Percentiles rank a stretch among this genome's conserved stretches.
phyloP scores from a whole-genome alignment of 2,113 vertebrate genomes.

The Sinocyclocheilus grahami region DNA sequence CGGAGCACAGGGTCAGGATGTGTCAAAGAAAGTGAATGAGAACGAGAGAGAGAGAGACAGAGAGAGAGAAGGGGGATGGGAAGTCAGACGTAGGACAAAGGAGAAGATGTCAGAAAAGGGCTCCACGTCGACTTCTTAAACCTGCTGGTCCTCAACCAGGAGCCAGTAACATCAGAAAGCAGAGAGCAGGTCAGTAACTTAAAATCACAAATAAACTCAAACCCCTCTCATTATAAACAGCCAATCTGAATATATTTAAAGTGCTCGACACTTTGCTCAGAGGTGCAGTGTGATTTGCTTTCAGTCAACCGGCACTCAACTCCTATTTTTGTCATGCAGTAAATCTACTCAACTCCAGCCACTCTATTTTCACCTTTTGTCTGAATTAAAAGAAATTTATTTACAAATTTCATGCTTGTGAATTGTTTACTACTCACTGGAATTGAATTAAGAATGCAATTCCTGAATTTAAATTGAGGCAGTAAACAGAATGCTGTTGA shows the following conservation, averaged over 20 bases:
- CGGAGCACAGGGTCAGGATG: slow-evolving; percentile 59
- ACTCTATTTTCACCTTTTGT: background rate
- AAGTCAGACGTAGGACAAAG: slow-evolving; percentile 24
- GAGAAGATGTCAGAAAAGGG: background rate
- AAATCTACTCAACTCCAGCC: slow-evolving; percentile 7
- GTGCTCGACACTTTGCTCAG: background rate
- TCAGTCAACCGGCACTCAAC: background rate
- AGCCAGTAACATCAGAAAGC: background rate
- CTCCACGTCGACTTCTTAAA: background rate
- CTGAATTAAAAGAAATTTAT: background rate
- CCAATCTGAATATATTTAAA: background rate
- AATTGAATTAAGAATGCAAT: background rate
- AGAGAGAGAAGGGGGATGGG: slow-evolving; percentile 40
- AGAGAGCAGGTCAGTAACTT: background rate
- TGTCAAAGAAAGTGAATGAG: slow-evolving; percentile 42
- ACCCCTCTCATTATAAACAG: background rate
- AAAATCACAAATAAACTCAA: background rate
- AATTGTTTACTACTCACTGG: background rate
- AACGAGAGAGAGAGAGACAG: slow-evolving; percentile 35
- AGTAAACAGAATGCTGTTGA: background rate
- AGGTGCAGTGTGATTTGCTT: background rate
- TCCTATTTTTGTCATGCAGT: background rate
- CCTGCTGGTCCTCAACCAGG: background rate
- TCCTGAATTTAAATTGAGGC: background rate
- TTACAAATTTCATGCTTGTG: background rate